A percentile compares a stretch with the other conserved stretches of the same genome.
Evolutionary conservation across 30 jellyfish, hydroid and myxozoan species (phyloP).

Genomic region (Euphysa ruthae): DNA sequence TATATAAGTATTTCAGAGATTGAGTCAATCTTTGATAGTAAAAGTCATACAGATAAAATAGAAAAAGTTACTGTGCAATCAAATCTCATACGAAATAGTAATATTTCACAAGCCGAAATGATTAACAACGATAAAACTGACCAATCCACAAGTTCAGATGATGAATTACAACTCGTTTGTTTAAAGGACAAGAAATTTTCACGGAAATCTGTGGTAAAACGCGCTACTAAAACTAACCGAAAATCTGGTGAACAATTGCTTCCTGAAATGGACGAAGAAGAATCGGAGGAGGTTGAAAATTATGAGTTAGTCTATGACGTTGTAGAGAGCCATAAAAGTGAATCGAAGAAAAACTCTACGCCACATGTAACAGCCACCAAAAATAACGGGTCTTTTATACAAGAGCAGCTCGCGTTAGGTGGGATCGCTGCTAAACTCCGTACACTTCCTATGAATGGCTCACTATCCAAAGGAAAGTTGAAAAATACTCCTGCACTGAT

Average conservation of each 20-base stretch:
- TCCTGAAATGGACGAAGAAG: background rate
- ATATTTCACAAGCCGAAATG: too few relatives aligned
- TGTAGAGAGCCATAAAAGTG: background rate
- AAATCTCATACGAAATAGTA: too few relatives aligned
- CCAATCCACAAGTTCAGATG: too few relatives aligned
- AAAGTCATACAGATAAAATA: too few relatives aligned
- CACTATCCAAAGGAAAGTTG: background rate
- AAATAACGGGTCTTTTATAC: background rate
- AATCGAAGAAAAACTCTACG: background rate
- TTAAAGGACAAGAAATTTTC: background rate
- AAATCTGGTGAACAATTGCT: too few relatives aligned
- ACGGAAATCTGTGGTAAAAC: background rate
- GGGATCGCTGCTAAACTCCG: slow-evolving; percentile 17
- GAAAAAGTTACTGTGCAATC: too few relatives aligned
- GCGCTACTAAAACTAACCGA: background rate
- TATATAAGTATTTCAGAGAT: too few relatives aligned
- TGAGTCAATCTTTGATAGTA: too few relatives aligned
- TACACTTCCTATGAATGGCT: slow-evolving; percentile 15
- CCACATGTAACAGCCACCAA: background rate
- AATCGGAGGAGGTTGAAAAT: background rate
- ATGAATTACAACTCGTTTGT: too few relatives aligned
- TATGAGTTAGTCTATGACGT: background rate
- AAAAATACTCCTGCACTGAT: background rate
- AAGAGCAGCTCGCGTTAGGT: background rate
- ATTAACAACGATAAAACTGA: too few relatives aligned